Base-by-base conservation (phyloP, 1,140 invertebrate species). In the Lordiphosa collinella region DNA sequence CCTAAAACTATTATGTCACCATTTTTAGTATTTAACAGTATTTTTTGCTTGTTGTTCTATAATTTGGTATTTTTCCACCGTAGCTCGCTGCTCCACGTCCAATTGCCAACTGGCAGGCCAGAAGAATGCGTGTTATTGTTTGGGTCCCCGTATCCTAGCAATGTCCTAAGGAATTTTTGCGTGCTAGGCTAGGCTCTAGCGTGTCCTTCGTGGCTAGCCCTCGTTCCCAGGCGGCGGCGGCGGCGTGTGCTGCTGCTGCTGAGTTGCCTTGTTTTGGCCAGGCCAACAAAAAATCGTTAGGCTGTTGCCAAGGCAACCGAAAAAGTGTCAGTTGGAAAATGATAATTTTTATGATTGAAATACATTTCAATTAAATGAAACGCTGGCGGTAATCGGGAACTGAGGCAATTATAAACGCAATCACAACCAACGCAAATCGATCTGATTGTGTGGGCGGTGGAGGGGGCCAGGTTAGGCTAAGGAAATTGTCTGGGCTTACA, bases 111-210 rank as follows among this genome's bases (percentile, higher is more conserved):
- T 80, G 76, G 52, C 71, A 57, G 76, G 62, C 52, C 73, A 68
- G 66, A 58, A 43, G 66, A 47, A 57, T 53, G 66, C 86, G 79
- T 87, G 78, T 87, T 86, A 76, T 80, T 86, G 86, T 87, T 87
- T 78, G 74, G 86, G 80, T 66, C 74, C 66, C 22, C 60, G 79
- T 75, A 60, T 82, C 75, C 85, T 86, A 86, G 86, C 86, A 87
- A 86, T 86, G 57, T 60, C 49, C 36, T 55, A 68, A 29, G 79
- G 58, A 75, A 63, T 62, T 73, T 70, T 69, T 80, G 72, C 78
- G 67, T 84, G 72, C 41, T 68, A 56, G 46, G 60, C 54, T 32
- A 29, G 50, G 14, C 51, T 51, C n/a, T 7, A 14, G 29, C 14
- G 46, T 32, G 56, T 31, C 49, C 56, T 69, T 72, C 67, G 78